Percentiles rank a stretch among this genome's conserved stretches.
Evolutionary conservation across 2,797 vertebrate genomes (phyloP).

Genomic region (Thamnophis elegans): DNA sequence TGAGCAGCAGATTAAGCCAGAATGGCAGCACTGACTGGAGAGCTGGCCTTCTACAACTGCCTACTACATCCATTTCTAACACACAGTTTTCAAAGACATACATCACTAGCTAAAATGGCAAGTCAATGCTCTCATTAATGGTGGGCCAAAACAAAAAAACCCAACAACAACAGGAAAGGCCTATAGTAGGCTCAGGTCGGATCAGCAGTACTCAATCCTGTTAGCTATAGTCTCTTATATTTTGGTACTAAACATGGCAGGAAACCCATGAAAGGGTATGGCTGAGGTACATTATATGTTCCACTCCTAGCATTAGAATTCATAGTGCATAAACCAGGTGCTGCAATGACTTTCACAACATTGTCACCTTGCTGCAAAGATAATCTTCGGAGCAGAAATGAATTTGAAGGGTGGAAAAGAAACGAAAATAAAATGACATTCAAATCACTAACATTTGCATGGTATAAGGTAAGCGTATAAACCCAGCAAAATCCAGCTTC

Average conservation of each 20-base stretch:
- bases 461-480: not conserved
- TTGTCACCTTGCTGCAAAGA: conserved; percentile 26
- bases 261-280: not conserved
- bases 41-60: not conserved
- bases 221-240: not conserved
- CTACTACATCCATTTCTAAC: not conserved
- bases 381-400: conserved; percentile 17
- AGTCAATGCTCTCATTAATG: not conserved
- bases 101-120: not conserved
- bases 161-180: not conserved
- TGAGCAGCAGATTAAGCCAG: not conserved
- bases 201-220: not conserved
- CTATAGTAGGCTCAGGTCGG: not conserved
- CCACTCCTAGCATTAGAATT: conserved; percentile 16
- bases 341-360: conserved; percentile 5
- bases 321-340: not conserved
- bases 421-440: not conserved
- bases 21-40: not conserved
- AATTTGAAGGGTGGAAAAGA: not conserved
- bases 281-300: not conserved
- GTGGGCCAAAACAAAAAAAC: not conserved
- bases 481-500: not conserved
- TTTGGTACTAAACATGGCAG: not conserved
- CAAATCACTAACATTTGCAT: conserved; percentile 9
- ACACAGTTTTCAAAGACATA: not conserved